Base-by-base conservation (phyloP, 2,888 invertebrate genomes). In the Lagria hirta region DNA sequence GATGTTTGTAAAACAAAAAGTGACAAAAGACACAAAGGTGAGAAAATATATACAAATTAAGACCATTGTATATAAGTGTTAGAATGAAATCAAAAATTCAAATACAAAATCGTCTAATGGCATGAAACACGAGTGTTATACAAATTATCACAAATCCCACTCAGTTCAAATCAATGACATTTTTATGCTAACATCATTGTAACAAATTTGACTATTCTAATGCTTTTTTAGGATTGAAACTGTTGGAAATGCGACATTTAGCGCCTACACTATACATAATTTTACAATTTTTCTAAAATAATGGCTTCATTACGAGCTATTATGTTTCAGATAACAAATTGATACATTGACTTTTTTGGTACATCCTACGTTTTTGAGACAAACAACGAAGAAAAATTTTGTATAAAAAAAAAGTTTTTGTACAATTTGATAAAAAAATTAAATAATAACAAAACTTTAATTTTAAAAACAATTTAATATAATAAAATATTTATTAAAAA, bases 81-180 rank as follows among this genome's bases (percentile, higher is more conserved):
- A n/a, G n/a, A n/a, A n/a, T n/a, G n/a, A n/a, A n/a, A n/a, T n/a
- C n/a, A n/a, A n/a, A n/a, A n/a, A n/a, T n/a, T n/a, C n/a, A n/a
- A n/a, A n/a, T n/a, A n/a, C n/a, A n/a, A n/a, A n/a, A n/a, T n/a
- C n/a, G n/a, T n/a, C n/a, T n/a, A n/a, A n/a, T n/a, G n/a, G n/a
- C n/a, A n/a, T n/a, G n/a, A n/a, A n/a, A n/a, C n/a, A 24, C 16
- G 16, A 34, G 12, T 30, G 20, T 15, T 36, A 27, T 13, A 36
- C 27, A 36, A 36, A 18, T 26, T 27, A 26, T 18, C 16, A 11
- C 16, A 18, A 26, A 24, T 15, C 40, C 40, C 40, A 40, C 40
- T 29, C 32, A 21, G 14, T 24, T 30, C 16, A 24, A 24, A 23
- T 14, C 17, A 24, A 21, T 37, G 29, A 30, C 29, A 38, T 15